Base-by-base conservation (phyloP, 2,888 invertebrate species). In the Drosophila mimica region DNA sequence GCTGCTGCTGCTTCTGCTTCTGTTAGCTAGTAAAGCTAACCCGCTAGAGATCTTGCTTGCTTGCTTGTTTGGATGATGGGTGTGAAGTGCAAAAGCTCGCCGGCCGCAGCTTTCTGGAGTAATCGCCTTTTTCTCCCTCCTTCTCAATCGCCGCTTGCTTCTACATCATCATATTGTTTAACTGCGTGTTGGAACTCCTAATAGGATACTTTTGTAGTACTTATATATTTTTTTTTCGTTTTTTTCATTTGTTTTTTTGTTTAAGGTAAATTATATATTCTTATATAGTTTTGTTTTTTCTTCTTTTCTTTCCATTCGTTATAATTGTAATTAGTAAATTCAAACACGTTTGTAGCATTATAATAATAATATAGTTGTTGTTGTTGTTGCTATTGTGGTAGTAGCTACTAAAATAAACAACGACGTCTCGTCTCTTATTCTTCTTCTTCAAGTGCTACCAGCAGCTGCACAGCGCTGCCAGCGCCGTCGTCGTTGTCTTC, bases 291-390 rank as follows among this genome's bases (percentile, higher is more conserved):
- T 70, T 73, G 34, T 69, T 46, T 78, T 72, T 58, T 40, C 63
- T 68, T 49, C 68, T 72, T 69, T 46, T 60, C 74, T 70, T 82
- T 79, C 67, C 84, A 75, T 83, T 84, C 67, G 81, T 88, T 88
- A 83, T 85, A 89, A 83, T 87, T 79, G 84, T 89, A 86, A 84
- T 89, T 89, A 89, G 85, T 88, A 88, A 88, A 88, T 88, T 88
- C 85, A 88, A 88, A 88, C 88, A 88, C 88, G 82, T 83, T 81
- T 77, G 87, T 87, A 85, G 85, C 89, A 86, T 83, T 71, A 85
- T 88, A 75, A 72, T 85, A 81, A 82, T 79, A 76, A 67, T 67
- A 54, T 79, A 76, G 77, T 56, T 28, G 38, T 67, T 81, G 69
- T 77, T 76, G 71, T 74, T 82, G 69, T 80, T 79, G 73, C 57